phyloP scores from a whole-genome alignment of 2,888 invertebrate species.

The Anticlea derivata region DNA sequence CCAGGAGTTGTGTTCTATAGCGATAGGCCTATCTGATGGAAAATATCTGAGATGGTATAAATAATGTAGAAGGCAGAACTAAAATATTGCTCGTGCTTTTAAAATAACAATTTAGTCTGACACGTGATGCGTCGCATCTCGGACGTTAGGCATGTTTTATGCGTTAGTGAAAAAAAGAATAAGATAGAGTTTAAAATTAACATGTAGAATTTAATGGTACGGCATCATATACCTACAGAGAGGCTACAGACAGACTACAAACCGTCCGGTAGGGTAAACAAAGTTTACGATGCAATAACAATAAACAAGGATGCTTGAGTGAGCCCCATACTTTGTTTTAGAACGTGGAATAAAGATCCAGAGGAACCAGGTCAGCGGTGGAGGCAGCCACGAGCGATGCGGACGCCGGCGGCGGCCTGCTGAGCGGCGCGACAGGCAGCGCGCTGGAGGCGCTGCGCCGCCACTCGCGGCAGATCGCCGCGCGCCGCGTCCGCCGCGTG shows the following conservation, averaged over 20 bases:
- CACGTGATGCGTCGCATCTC: too few relatives aligned
- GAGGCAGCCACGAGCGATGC: constrained; percentile 43
- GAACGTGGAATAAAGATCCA: constrained; percentile 24
- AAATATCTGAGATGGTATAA: too few relatives aligned
- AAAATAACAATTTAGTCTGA: too few relatives aligned
- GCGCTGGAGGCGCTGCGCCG: constrained; percentile 91
- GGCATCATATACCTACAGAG: constrained; percentile 24
- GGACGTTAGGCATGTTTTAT: not conserved
- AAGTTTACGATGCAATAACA: constrained; percentile 56
- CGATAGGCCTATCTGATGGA: too few relatives aligned
- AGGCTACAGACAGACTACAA: constrained; percentile 13
- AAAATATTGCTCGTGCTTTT: too few relatives aligned
- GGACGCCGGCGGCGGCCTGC: constrained; percentile 87
- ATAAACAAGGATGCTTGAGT: constrained; percentile 55
- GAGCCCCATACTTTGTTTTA: constrained; percentile 43
- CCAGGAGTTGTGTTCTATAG: too few relatives aligned
- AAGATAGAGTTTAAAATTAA: constrained; percentile 36
- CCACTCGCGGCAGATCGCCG: constrained; percentile 93
- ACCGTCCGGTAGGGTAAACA: constrained; percentile 32
- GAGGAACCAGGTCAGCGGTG: constrained; percentile 18
- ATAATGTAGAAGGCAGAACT: too few relatives aligned
- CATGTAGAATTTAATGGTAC: constrained; percentile 38
- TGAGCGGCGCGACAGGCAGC: constrained; percentile 87
- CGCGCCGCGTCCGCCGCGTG: constrained; percentile 91
- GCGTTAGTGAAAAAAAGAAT: constrained; percentile 14